These are phyloP conservation scores for Lepidurus arcticus DNA, from an alignment of 1,140 invertebrate species.

Conservation along the genomic window DNA sequence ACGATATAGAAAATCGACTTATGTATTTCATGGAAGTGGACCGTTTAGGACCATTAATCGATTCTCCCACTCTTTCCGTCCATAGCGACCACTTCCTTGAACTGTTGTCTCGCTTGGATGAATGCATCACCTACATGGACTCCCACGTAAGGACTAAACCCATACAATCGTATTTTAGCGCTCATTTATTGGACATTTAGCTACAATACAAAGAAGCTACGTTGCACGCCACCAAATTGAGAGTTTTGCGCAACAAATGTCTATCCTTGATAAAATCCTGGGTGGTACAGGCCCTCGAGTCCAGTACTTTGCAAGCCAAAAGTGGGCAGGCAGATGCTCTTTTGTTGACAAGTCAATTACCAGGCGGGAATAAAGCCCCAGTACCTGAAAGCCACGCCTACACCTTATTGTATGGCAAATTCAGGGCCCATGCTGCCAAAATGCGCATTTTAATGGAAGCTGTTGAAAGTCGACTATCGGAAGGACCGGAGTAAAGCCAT, in stretches of 20 bases:
- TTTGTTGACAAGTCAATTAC: constrained; percentile 41
- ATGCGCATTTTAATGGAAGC: constrained; percentile 72
- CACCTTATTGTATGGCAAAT: constrained; percentile 88
- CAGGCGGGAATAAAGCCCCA: constrained; percentile 32
- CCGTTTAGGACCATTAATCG: constrained; percentile 67
- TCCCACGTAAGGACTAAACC: constrained; percentile 59
- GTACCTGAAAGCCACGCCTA: constrained; percentile 50
- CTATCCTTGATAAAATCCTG: constrained; percentile 71
- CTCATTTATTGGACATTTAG: constrained; percentile 45
- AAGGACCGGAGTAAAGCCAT: constrained; percentile 58
- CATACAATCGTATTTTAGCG: constrained; percentile 27
- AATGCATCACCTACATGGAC: constrained; percentile 77
- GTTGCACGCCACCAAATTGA: constrained; percentile 65
- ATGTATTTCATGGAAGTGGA: constrained; percentile 82
- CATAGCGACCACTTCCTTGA: constrained; percentile 75
- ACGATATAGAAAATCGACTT: constrained; percentile 70
- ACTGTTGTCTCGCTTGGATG: constrained; percentile 76
- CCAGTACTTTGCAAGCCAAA: constrained; percentile 66
- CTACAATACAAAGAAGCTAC: constrained; percentile 65
- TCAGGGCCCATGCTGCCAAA: constrained; percentile 78
- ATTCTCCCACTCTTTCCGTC: constrained; percentile 69
- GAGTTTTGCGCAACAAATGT: constrained; percentile 70
- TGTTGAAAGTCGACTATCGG: constrained; percentile 67
- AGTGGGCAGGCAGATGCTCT: constrained; percentile 46
- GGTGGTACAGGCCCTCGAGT: constrained; percentile 63